Conservation (phyloP, 2,797 vertebrate species). For the Phaenicophaeus curvirostris region DNA sequence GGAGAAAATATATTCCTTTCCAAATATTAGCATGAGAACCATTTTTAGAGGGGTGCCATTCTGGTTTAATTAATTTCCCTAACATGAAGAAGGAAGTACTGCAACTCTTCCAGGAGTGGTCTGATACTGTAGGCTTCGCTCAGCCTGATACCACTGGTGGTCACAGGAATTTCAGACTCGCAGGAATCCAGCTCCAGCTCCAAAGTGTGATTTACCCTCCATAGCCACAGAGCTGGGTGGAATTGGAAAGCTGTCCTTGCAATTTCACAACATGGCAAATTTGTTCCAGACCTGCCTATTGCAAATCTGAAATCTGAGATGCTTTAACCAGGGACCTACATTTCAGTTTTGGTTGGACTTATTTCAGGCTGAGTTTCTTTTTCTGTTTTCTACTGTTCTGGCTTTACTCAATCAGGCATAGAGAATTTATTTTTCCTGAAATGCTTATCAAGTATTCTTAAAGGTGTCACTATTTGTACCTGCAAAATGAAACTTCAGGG, state of each 20-base stretch:
- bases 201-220: conserved; percentile 35
- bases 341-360: conserved; percentile 24
- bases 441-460: conserved; percentile 41
- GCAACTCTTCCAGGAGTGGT: conserved; percentile 10
- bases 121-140: conserved; percentile 16
- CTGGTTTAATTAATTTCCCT: background rate
- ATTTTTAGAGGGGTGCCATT: background rate
- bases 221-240: background rate
- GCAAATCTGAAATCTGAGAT: conserved; percentile 46
- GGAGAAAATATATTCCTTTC: background rate
- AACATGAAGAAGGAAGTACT: background rate
- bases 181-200: background rate
- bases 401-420: conserved; percentile 30
- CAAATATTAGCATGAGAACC: background rate
- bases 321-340: conserved; percentile 43
- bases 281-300: conserved; percentile 19
- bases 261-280: conserved; percentile 9
- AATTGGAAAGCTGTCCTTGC: conserved; percentile 63
- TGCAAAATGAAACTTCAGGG: conserved; percentile 63
- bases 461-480: conserved; percentile 51
- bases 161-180: background rate
- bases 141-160: background rate
- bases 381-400: conserved; percentile 2
- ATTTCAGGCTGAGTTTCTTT: conserved; percentile 23
- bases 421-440: conserved; percentile 51